phyloP scores from a whole-genome alignment of 30 jellyfish, hydroid and myxozoan species.

The Pelagia noctiluca region DNA sequence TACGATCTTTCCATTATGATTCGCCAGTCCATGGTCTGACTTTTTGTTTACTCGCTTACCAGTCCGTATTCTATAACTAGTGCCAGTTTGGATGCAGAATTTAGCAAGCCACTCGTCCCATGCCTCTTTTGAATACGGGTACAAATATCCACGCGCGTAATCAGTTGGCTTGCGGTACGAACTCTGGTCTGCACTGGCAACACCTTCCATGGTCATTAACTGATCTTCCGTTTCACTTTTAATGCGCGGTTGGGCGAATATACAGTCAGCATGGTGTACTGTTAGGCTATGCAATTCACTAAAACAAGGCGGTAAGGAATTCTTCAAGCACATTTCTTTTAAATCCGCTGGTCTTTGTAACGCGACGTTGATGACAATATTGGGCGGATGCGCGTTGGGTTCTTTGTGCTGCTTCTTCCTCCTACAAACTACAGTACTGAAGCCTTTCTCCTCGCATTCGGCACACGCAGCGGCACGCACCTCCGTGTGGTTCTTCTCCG shows the following conservation, averaged over 20 bases:
- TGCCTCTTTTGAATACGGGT: slow-evolving; percentile 87
- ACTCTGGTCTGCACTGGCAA: slow-evolving; percentile 12
- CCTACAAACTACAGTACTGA: slow-evolving; percentile 98
- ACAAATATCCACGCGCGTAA: slow-evolving; percentile 97
- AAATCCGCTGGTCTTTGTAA: slow-evolving; percentile 84
- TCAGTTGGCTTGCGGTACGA: slow-evolving; percentile 89
- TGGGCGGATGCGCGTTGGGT: slow-evolving; percentile 97
- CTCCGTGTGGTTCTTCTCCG: slow-evolving; percentile 95
- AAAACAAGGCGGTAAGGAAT: slow-evolving; percentile 88
- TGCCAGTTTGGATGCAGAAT: slow-evolving; percentile 91
- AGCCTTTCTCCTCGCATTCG: slow-evolving; percentile 92
- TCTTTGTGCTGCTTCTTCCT: slow-evolving; percentile 90
- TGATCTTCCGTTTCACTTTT: slow-evolving; percentile 16
- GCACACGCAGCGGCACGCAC: slow-evolving; percentile 96
- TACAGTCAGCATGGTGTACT: slow-evolving; percentile 98
- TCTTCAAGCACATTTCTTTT: slow-evolving; percentile 86
- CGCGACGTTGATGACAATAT: slow-evolving; percentile 93
- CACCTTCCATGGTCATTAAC: slow-evolving; percentile 51
- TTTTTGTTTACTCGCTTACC: slow-evolving; percentile 97
- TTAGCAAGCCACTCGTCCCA: slow-evolving; percentile 94
- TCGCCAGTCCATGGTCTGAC: slow-evolving; percentile 97
- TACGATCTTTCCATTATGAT: slow-evolving; percentile 94
- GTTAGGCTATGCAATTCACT: slow-evolving; percentile 94
- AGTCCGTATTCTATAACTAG: slow-evolving; percentile 93
- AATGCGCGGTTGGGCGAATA: slow-evolving; percentile 85